phyloP scores from a whole-genome alignment of 2,113 vertebrate species.

The Ramphastos sulfuratus region DNA sequence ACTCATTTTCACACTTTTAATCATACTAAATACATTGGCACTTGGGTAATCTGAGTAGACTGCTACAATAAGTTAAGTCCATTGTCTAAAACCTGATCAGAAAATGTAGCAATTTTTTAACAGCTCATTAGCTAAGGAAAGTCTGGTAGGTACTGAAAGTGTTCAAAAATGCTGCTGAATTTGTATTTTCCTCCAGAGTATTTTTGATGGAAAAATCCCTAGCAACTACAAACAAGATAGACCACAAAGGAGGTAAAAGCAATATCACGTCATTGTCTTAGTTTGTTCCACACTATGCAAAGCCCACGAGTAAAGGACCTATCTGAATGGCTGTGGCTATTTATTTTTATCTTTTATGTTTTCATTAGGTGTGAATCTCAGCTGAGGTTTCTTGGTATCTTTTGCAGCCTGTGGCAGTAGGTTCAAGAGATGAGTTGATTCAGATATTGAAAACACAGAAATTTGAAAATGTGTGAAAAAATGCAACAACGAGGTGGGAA shows the following conservation, averaged over 20 bases:
- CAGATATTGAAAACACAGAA: background rate
- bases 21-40: fast-evolving
- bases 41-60: background rate
- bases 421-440: background rate
- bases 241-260: background rate
- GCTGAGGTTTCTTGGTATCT: background rate
- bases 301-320: background rate
- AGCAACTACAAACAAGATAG: background rate
- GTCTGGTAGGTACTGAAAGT: background rate
- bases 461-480: conserved; percentile 33
- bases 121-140: background rate
- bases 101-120: background rate
- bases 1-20: background rate
- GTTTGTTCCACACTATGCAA: background rate
- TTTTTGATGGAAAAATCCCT: background rate
- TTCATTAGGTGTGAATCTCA: conserved; percentile 12
- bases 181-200: background rate
- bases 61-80: background rate
- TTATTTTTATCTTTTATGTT: conserved; percentile 29
- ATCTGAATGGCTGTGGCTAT: conserved; percentile 7
- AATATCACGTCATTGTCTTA: background rate
- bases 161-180: background rate
- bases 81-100: background rate
- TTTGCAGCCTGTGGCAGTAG: background rate
- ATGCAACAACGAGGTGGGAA: conserved; percentile 3